A percentile compares a stretch with the other conserved stretches of the same genome.
Evolutionary conservation across 2,888 invertebrate species (phyloP).

Genomic region (Microchrysa polita): DNA sequence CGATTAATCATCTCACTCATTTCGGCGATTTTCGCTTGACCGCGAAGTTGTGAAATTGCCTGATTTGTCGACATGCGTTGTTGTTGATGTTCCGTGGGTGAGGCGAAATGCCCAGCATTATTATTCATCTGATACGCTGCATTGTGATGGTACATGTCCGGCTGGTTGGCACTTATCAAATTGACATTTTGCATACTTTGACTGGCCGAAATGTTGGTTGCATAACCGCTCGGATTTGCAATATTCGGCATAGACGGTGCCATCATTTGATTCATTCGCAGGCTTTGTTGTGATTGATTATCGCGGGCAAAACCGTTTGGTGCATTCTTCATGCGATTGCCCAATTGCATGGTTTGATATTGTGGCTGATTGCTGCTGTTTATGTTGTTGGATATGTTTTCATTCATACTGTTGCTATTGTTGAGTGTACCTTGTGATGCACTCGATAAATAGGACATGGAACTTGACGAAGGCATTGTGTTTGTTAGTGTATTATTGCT

Average conservation of each 20-base stretch:
- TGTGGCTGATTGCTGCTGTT: constrained; percentile 56
- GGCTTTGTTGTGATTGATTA: constrained; percentile 57
- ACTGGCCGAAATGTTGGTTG: constrained; percentile 59
- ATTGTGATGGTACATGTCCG: constrained; percentile 52
- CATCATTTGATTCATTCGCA: constrained; percentile 63
- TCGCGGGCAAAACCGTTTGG: constrained; percentile 59
- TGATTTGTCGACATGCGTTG: constrained; percentile 54
- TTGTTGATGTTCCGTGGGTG: constrained; percentile 51
- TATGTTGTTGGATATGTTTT: constrained; percentile 56
- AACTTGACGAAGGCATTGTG: constrained; percentile 56
- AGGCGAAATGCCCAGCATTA: not conserved
- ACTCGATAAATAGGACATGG: constrained; percentile 55
- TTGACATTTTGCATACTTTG: constrained; percentile 65
- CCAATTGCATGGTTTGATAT: constrained; percentile 52
- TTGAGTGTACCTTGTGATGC: constrained; percentile 56
- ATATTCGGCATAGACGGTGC: constrained; percentile 65
- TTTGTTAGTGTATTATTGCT: constrained; percentile 54
- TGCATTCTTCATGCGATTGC: constrained; percentile 57
- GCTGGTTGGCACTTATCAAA: constrained; percentile 52
- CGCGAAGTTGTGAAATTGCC: constrained; percentile 57
- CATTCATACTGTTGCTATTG: constrained; percentile 59
- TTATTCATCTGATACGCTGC: not conserved
- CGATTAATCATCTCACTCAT: constrained; percentile 83
- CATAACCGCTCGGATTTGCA: constrained; percentile 55
- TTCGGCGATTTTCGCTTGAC: constrained; percentile 77